Percentiles rank a stretch among this genome's conserved stretches.
These are phyloP conservation scores for Sander vitreus DNA, from an alignment of 2,113 vertebrate species.

Conservation along the genomic window DNA sequence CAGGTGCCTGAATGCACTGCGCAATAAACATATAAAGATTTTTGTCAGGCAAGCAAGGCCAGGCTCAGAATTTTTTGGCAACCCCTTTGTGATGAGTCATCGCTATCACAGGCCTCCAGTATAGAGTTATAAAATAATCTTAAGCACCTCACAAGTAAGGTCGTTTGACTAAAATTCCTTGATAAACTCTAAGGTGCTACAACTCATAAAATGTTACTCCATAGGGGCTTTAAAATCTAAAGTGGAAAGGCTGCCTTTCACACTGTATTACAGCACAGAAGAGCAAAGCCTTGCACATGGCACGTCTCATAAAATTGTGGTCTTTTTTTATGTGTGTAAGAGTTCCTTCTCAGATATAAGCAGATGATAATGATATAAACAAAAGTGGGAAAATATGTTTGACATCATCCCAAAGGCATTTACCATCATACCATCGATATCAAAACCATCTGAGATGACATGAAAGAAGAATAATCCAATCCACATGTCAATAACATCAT, in stretches of 20 bases:
- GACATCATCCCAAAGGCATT: conserved; percentile 17
- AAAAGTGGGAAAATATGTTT: conserved; percentile 8
- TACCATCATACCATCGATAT: conserved; percentile 3
- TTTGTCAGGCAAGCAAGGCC: conserved; percentile 33
- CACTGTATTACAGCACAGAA: conserved; percentile 2
- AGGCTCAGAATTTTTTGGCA: conserved; percentile 40
- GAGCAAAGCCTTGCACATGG: conserved; percentile 24
- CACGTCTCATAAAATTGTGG: conserved; percentile 36
- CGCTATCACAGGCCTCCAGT: conserved; percentile 21
- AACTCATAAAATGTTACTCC: conserved; percentile 41
- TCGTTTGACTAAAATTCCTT: conserved; percentile 51
- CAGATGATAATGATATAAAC: conserved; percentile 18
- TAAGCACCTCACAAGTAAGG: conserved; percentile 44
- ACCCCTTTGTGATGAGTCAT: conserved; percentile 52
- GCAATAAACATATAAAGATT: conserved; percentile 19
- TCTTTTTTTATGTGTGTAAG: conserved; percentile 6
- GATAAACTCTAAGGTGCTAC: conserved; percentile 46
- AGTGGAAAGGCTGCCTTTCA: conserved; percentile 39
- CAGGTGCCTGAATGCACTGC: conserved; percentile 28
- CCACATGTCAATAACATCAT: background rate
- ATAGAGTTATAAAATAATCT: conserved; percentile 27
- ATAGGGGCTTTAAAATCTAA: conserved; percentile 41
- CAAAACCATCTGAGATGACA: conserved; percentile 2
- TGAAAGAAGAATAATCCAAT: conserved; percentile 13
- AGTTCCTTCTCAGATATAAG: conserved; percentile 10